phyloP scores from a whole-genome alignment of 2,113 vertebrate genomes.

The Otolemur garnettii region DNA sequence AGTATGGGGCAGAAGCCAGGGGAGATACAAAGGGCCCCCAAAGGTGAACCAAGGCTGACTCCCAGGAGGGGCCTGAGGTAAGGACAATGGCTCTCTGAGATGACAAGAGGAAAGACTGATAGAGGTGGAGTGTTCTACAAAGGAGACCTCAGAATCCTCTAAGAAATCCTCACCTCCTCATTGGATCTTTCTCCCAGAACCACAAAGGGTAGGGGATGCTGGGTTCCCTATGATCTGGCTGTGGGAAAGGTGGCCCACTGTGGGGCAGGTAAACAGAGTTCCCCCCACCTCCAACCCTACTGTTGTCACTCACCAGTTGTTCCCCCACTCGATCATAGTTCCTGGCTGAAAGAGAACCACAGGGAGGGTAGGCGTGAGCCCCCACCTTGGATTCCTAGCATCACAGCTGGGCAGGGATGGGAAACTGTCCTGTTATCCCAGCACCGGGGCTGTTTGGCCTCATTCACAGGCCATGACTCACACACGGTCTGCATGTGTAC shows the following conservation, averaged over 20 bases:
- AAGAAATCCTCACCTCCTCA: background rate
- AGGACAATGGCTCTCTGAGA: background rate
- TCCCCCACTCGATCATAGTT: slow-evolving; percentile 99
- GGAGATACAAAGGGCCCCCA: background rate
- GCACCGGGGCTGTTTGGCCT: background rate
- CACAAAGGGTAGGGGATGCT: background rate
- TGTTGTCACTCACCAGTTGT: slow-evolving; percentile 94
- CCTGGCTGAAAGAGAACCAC: slow-evolving; percentile 91
- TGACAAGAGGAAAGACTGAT: background rate
- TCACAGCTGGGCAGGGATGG: background rate
- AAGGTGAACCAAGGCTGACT: background rate
- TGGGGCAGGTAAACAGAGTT: background rate
- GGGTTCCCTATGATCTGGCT: background rate
- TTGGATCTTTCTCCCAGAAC: background rate
- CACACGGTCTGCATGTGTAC: no score
- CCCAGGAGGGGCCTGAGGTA: background rate
- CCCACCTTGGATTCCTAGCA: background rate
- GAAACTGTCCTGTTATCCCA: background rate
- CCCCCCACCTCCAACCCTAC: background rate
- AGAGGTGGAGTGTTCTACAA: background rate
- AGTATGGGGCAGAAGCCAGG: background rate
- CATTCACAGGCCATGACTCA: background rate
- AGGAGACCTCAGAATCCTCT: background rate
- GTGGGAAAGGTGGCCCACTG: background rate
- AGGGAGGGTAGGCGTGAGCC: background rate